These are phyloP conservation scores for Eueides isabella DNA, from an alignment of 1,140 invertebrate genomes.

Conservation along the genomic window DNA sequence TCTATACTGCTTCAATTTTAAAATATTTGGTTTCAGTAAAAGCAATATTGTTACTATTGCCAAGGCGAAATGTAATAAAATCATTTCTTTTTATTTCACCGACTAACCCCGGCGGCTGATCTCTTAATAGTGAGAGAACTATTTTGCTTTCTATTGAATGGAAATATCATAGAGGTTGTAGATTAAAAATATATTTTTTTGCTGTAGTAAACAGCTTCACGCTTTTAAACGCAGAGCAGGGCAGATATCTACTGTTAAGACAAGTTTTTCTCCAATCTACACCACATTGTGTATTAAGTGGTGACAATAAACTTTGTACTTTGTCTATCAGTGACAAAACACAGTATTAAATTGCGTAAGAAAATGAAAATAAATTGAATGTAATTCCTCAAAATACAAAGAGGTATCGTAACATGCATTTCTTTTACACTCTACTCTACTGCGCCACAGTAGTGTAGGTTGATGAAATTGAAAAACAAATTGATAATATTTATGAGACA, in stretches of 20 bases:
- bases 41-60: background rate
- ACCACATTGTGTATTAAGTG: too few species aligned
- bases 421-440: too few species aligned
- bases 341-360: too few species aligned
- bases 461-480: too few species aligned
- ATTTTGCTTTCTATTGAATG: background rate
- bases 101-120: background rate
- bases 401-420: too few species aligned
- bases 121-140: background rate
- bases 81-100: background rate
- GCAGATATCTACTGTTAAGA: background rate
- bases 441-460: too few species aligned
- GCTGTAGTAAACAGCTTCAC: background rate
- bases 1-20: conserved; percentile 28
- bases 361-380: too few species aligned
- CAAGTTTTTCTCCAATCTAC: background rate
- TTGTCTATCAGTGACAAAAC: too few species aligned
- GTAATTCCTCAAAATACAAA: too few species aligned
- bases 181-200: too few species aligned
- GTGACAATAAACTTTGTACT: too few species aligned
- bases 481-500: too few species aligned
- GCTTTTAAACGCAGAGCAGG: background rate
- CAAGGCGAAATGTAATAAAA: background rate
- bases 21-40: background rate
- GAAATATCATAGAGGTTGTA: background rate